Conservation (phyloP, 1,140 invertebrate genomes). For the Brachionus rotundiformis region DNA sequence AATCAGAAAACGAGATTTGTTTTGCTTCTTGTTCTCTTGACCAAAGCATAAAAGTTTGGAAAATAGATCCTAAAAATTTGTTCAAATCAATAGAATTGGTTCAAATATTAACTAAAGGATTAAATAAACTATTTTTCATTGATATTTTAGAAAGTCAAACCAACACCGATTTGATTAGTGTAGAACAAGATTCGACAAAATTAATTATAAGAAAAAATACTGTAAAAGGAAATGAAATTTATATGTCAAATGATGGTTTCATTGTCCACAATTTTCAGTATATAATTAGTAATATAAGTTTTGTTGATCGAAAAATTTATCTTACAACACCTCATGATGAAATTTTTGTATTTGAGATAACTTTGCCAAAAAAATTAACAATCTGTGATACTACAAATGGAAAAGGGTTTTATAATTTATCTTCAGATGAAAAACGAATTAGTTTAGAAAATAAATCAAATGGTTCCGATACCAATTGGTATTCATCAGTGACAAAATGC, state of each 20-base stretch:
- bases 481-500: background rate
- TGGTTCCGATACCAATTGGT: slow-evolving; percentile 1
- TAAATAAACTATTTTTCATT: background rate
- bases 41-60: background rate
- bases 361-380: background rate
- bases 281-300: slow-evolving; percentile 5
- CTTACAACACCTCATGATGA: background rate
- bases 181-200: background rate
- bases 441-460: background rate
- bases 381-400: background rate
- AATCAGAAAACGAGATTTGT: background rate
- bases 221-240: background rate
- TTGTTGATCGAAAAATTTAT: background rate
- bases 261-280: background rate
- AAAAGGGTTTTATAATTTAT: background rate
- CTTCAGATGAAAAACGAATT: background rate
- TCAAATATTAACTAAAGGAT: background rate
- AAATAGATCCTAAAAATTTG: background rate
- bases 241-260: background rate
- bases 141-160: background rate
- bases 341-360: slow-evolving; percentile 23
- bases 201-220: background rate
- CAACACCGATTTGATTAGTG: background rate
- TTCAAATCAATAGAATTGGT: background rate
- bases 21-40: slow-evolving; percentile 15